Evolutionary conservation across 2,797 vertebrate genomes (phyloP).

Genomic region (Rhabdomys pumilio): DNA sequence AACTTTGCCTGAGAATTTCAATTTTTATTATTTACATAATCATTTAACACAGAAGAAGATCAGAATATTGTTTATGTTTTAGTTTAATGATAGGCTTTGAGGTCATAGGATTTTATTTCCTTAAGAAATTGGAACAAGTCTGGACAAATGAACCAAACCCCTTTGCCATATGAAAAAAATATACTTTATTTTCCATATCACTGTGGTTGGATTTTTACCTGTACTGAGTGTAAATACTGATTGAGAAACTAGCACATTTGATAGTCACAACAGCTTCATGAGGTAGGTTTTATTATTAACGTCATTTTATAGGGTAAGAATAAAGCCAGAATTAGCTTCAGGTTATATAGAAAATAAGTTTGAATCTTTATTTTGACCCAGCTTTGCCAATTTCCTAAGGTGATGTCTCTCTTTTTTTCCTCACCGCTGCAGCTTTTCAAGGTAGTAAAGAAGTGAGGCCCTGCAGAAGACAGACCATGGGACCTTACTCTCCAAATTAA

Average conservation of each 20-base stretch:
- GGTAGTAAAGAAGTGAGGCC: not conserved
- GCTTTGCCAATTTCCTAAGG: not conserved
- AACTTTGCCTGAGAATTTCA: not conserved
- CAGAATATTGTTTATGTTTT: slow-evolving; percentile 6
- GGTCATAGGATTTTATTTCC: not conserved
- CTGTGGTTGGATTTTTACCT: not conserved
- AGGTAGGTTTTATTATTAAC: slow-evolving; percentile 9
- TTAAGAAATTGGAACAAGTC: not conserved
- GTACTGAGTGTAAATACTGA: not conserved
- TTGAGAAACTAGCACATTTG: not conserved
- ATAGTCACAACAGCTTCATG: not conserved
- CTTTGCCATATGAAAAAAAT: not conserved
- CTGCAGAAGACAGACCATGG: not conserved
- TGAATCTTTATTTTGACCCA: not conserved
- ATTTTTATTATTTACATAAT: not conserved
- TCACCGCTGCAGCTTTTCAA: accelerated
- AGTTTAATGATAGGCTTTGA: not conserved
- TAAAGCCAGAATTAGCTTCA: not conserved
- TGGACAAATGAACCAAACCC: not conserved
- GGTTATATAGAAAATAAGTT: not conserved
- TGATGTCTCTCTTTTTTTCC: not conserved
- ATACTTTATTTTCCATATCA: not conserved
- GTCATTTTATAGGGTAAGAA: slow-evolving; percentile 10
- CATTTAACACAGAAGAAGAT: not conserved
- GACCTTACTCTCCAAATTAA: not conserved